These are phyloP conservation scores for Panulirus ornatus DNA, from an alignment of 1,140 invertebrate genomes.

Conservation along the genomic window DNA sequence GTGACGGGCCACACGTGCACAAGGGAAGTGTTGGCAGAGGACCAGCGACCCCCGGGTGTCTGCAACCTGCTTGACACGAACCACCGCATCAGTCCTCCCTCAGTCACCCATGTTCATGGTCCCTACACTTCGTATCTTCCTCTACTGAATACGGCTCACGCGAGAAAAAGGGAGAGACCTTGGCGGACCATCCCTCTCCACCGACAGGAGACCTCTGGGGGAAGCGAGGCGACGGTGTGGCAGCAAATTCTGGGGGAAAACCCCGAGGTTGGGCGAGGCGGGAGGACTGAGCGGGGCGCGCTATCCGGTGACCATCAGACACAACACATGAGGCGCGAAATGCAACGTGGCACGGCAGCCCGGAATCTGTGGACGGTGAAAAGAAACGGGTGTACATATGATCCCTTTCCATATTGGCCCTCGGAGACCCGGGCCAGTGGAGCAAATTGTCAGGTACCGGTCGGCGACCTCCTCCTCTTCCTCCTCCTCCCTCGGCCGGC, in stretches of 20 bases:
- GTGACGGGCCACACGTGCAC: too few species aligned
- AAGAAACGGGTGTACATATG: background rate
- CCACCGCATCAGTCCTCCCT: too few species aligned
- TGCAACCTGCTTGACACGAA: too few species aligned
- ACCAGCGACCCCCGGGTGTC: too few species aligned
- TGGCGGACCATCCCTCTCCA: too few species aligned
- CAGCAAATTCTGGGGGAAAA: background rate
- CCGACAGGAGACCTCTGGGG: background rate
- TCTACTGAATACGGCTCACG: too few species aligned
- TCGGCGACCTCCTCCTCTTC: constrained; percentile 10
- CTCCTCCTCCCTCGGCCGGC: too few species aligned
- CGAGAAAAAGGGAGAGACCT: too few species aligned
- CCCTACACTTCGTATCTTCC: too few species aligned
- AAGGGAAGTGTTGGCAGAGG: too few species aligned
- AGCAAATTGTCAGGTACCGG: constrained; percentile 6
- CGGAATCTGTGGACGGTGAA: background rate
- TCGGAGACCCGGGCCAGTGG: background rate
- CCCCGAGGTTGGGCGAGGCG: background rate
- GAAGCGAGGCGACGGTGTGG: constrained; percentile 4
- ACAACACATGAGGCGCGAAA: constrained; percentile 43
- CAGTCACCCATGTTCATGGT: too few species aligned
- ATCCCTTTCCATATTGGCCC: background rate
- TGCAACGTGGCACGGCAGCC: constrained; percentile 5
- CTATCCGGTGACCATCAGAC: constrained; percentile 32
- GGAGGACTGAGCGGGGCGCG: background rate